Evolutionary conservation across 2,113 vertebrate genomes (phyloP), one percentile per base, ranked within the genome.

Genomic region (Struthio camelus): DNA sequence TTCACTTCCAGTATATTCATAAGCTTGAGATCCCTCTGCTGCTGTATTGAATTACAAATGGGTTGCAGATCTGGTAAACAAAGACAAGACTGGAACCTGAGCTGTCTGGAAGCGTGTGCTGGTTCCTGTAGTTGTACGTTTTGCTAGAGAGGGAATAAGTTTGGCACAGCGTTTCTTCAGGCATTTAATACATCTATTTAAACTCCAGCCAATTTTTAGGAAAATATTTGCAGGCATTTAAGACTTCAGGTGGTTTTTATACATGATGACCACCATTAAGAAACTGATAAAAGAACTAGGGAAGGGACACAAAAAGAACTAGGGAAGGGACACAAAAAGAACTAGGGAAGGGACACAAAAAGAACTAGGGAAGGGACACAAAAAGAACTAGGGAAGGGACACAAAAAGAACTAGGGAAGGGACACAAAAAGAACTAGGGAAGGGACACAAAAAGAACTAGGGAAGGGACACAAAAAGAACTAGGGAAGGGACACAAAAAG

Each of bases 11-110:
- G 89, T 1, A 15, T 8, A 38, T 58, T 62, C 46, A 3, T 4
- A 32, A n/a, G 78, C 48, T 16, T 5, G 1, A 0, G 3, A 25
- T n/a, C 44, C 32, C 62, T 14, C 67, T 22, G 69, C 70, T 22
- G 50, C 30, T 1, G 1, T 46, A 24, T 93, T 82, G 34, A 3
- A 0, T 94, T 93, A 90, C 92, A 46, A 56, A 40, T 3, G 40
- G 66, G 2, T 70, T 4, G 15, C 3, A 1, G 71, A n/a, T 6
- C 72, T 4, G 40, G 90, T 67, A 95, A 96, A 42, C 17, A 13
- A 25, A 96, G 96, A 81, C 83, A 69, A 5, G 3, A 7, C n/a
- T 53, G 92, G 28, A 96, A 96, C 88, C 77, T 14, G 90, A 96
- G 93, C 77, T 12, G 8, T 16, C 64, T 17, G 77, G 80, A 93